Base-by-base conservation (phyloP, 2,888 invertebrate species). In the Baronia brevicornis region DNA sequence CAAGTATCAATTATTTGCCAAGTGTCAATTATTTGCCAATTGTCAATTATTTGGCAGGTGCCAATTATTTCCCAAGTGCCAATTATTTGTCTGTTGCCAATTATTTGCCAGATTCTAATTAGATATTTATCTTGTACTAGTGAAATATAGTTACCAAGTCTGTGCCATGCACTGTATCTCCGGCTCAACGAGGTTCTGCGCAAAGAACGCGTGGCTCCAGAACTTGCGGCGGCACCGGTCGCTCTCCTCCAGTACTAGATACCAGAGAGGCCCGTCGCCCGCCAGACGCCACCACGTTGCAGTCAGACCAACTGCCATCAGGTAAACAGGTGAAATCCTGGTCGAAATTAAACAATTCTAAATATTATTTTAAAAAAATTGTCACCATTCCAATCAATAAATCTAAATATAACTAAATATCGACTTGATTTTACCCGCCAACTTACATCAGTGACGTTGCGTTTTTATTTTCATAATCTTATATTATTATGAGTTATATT, bases 131-230 rank as follows among this genome's bases (percentile, higher is more conserved):
- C 14, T 11, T 3, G 4, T 7, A 7, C 3, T 5, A 17, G 4
- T 21, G 5, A 26, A 4, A 1, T 15, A 7, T 4, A 17, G 6
- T 53, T 30, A 75, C 77, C 77, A 78, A 0, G 73, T 63, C 36
- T 69, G 77, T 18, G 68, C 46, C 7, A 75, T 41, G 32, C 78
- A 78, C 32, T 61, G 56, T n/a, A 65, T 58, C 0, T 68, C 60
- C 0, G 65, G 46, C 1, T 54, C 31, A 2, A 67, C 30, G 5
- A 72, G 42, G 51, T 77, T 77, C 45, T 74, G 59, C 11, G 71
- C n/a, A 32, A 50, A 74, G 9, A 73, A 46, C n/a, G 47, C 58
- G 24, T 75, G 77, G 1, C 54, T 28, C 69, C 70, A 71, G 54
- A 71, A 71, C 50, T 70, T 70, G 37, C 44, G 44, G 2, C 67